These are phyloP conservation scores for Pseudomyrmex gracilis DNA, from an alignment of 1,140 invertebrate species.

Conservation along the genomic window DNA sequence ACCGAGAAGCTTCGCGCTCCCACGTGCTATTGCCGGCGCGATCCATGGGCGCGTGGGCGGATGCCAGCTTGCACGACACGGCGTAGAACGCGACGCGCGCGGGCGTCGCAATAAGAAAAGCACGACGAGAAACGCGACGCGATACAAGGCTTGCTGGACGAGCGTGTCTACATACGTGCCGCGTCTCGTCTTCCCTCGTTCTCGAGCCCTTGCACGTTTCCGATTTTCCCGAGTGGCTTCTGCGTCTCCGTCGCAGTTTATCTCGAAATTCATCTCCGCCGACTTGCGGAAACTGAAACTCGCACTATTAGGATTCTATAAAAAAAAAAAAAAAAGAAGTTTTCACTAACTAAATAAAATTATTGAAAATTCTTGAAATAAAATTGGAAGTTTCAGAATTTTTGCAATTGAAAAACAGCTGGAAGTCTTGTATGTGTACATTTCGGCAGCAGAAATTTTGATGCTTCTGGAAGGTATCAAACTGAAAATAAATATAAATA, in stretches of 20 bases:
- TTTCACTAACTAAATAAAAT: too few species aligned
- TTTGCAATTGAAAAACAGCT: too few species aligned
- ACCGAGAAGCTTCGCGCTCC: slow-evolving; percentile 53
- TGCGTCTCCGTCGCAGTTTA: background rate
- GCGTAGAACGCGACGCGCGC: slow-evolving; percentile 38
- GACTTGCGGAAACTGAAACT: background rate
- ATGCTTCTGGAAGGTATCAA: too few species aligned
- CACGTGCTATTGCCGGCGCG: slow-evolving; percentile 62
- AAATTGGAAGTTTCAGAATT: too few species aligned
- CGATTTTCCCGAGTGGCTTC: slow-evolving; percentile 58
- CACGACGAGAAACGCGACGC: background rate
- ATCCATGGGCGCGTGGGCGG: slow-evolving; percentile 71
- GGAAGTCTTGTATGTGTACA: too few species aligned
- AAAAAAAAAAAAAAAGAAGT: too few species aligned
- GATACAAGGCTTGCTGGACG: slow-evolving; percentile 64
- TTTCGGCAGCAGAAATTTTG: too few species aligned
- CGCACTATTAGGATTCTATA: background rate
- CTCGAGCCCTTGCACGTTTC: slow-evolving; percentile 47
- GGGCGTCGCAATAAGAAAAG: slow-evolving; percentile 43
- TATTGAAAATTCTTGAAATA: too few species aligned
- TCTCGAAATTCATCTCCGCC: slow-evolving; percentile 12
- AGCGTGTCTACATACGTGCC: slow-evolving; percentile 69
- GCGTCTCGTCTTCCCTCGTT: slow-evolving; percentile 48
- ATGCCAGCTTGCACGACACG: slow-evolving; percentile 73
- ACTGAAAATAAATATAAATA: too few species aligned